A percentile compares a stretch with the other conserved stretches of the same genome.
Evolutionary conservation across 1,140 invertebrate species (phyloP).

Genomic region (Drosophila subobscura): DNA sequence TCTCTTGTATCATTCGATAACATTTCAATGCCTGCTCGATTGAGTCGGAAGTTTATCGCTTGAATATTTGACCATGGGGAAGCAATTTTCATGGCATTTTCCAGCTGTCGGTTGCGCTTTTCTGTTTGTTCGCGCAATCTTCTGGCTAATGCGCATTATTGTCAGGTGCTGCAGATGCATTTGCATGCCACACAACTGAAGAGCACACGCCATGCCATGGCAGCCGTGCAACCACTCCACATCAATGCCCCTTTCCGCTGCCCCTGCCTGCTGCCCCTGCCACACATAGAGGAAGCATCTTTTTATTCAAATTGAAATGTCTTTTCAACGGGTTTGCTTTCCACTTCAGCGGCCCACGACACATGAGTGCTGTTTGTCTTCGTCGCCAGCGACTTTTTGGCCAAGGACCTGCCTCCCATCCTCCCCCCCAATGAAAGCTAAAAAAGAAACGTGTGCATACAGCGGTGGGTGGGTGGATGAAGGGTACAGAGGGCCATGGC

Average conservation of each 20-base stretch:
- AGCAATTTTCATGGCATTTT: constrained; percentile 26
- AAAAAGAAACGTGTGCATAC: constrained; percentile 19
- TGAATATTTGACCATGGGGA: constrained; percentile 19
- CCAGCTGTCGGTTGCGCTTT: constrained; percentile 31
- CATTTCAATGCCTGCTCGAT: too few relatives aligned
- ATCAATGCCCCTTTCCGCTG: not conserved
- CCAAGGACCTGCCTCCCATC: constrained; percentile 39
- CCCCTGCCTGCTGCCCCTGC: not conserved
- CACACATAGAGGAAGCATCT: constrained; percentile 31
- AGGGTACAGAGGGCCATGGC: constrained; percentile 13
- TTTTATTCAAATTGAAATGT: constrained; percentile 80
- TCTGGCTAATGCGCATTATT: constrained; percentile 77
- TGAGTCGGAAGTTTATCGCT: not conserved
- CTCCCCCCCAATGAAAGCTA: not conserved
- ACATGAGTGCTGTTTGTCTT: constrained; percentile 81
- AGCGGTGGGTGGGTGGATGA: constrained; percentile 14
- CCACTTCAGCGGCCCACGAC: constrained; percentile 74
- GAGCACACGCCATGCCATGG: not conserved
- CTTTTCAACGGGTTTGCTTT: constrained; percentile 81
- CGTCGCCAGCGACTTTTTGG: constrained; percentile 68
- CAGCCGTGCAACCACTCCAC: constrained; percentile 3
- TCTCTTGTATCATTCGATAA: not conserved
- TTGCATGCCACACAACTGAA: constrained; percentile 63
- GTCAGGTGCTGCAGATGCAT: constrained; percentile 47
- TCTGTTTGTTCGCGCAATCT: constrained; percentile 64